A percentile compares a stretch with the other conserved stretches of the same genome.
phyloP scores from a whole-genome alignment of 92 coral and sea anemone genomes.

The Muricea muricata region DNA sequence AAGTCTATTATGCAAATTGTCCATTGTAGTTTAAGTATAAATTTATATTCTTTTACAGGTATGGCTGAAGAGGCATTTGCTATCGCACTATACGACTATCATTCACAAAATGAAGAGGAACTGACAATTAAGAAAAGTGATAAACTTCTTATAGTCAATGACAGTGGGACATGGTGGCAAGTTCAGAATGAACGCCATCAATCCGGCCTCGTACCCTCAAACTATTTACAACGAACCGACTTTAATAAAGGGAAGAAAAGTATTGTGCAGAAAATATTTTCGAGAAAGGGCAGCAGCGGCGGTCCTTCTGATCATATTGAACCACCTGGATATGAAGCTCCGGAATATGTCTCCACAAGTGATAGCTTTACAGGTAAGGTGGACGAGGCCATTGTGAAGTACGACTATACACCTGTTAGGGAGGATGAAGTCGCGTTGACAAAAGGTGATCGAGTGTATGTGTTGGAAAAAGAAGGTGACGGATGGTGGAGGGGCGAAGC shows the following conservation, averaged over 20 bases:
- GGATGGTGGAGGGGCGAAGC: slow-evolving; percentile 98
- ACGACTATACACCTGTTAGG: slow-evolving; percentile 76
- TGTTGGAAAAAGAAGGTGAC: slow-evolving; percentile 91
- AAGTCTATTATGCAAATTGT: neutral
- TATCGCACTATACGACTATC: slow-evolving; percentile 87
- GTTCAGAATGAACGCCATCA: slow-evolving; percentile 84
- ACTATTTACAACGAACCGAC: slow-evolving; percentile 78
- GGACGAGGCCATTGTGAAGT: slow-evolving; percentile 79
- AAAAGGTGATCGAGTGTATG: slow-evolving; percentile 81
- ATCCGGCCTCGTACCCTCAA: slow-evolving; percentile 96
- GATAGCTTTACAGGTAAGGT: slow-evolving; percentile 54
- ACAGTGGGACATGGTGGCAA: slow-evolving; percentile 95
- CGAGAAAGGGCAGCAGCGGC: slow-evolving; percentile 67
- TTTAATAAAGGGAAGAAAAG: slow-evolving; percentile 69
- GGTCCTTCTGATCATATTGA: slow-evolving; percentile 63
- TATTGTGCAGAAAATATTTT: slow-evolving; percentile 69
- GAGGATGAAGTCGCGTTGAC: slow-evolving; percentile 89
- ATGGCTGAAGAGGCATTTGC: slow-evolving; percentile 90
- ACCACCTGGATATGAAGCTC: slow-evolving; percentile 79
- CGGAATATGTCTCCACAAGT: slow-evolving; percentile 75
- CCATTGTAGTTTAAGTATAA: neutral
- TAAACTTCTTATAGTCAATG: slow-evolving; percentile 80
- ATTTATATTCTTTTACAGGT: slow-evolving; percentile 11
- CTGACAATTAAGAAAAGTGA: slow-evolving; percentile 90
- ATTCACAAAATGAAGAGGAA: slow-evolving; percentile 85